Base-by-base conservation (phyloP, 64 coral and sea anemone species). In the Cladopsammia gracilis region DNA sequence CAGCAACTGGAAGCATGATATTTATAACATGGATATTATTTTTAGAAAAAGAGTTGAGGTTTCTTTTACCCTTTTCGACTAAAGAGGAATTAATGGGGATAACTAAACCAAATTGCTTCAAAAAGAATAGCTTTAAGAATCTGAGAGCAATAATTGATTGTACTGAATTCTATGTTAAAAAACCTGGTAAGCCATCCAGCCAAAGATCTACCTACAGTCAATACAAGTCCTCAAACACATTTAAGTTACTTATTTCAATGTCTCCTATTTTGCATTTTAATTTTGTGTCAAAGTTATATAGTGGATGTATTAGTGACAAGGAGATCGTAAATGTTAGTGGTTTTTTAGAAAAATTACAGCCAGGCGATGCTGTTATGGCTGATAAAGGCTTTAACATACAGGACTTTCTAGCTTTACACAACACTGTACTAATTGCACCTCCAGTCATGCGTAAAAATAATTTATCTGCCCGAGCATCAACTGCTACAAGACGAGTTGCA, bases 171-270 rank as follows among this genome's bases (percentile, higher is more conserved):
- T n/a, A n/a, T n/a, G n/a, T n/a, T n/a, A n/a, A n/a, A n/a, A n/a
- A n/a, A n/a, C n/a, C n/a, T n/a, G n/a, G n/a, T n/a, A n/a, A n/a
- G n/a, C n/a, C n/a, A 46, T 92, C 90, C 42, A 70, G 90, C 53
- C 66, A 92, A 70, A 92, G 53, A 83, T 34, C 76, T 52, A 78
- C 76, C 11, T 83, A 83, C 60, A 83, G 80, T 66, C 80, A 83
- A 25, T 83, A 83, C 57, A 83, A 83, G 15, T 83, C 80, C 19
- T 25, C 59, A 16, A 83, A 83, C 10, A 83, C 80, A 43, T 82
- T 82, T 25, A 82, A 82, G 42, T 62, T 82, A 52, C 56, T 58
- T 3, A 82, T 82, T 47, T 64, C 80, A 34, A 83, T 67, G 80
- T 83, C 80, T 46, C 80, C 80, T 64, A 67, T 48, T 67, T 83